Evolutionary conservation across 2,113 vertebrate genomes (phyloP), one percentile per base, ranked within the genome.

Genomic region (Hystrix cristata): DNA sequence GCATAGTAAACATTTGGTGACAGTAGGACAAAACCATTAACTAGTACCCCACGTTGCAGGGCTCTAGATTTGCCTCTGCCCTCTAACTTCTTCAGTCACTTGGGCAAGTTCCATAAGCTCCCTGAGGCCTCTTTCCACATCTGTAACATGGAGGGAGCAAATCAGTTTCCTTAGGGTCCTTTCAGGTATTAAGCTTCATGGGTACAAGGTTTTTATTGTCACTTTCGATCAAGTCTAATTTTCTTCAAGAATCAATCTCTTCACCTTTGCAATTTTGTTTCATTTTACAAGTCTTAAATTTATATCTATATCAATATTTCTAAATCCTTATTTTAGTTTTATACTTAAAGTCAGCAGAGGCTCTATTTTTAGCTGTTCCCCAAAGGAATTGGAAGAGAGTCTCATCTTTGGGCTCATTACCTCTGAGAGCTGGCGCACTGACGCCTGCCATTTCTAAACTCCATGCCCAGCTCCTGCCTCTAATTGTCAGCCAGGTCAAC

Each of bases 391-490:
- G 69, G 19, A 91, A 76, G 46, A 95, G n/a, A 53, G 7, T 53
- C 67, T 96, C 67, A 16, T 95, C 60, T 72, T 57, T 95, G 92
- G 92, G 90, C 90, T 98, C 95, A 97, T 97, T 97, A 95, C 92
- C 53, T 95, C 87, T 67, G 86, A 94, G 90, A 97, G 84, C 55
- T 65, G 48, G 87, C n/a, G 95, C 95, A 96, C 94, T 88, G 87
- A 85, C 64, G 84, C 95, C 64, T 94, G 90, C 90, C 87, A 53
- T 94, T 94, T 95, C 60, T 53, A 62, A 8, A 94, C 46, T 86
- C 59, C 2, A 1, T 83, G 71, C 81, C 71, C 48, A 69, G 25
- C n/a, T 96, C 59, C 94, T 96, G 87, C 90, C 79, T 95, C 29
- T 87, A 95, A 95, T 71, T 97, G 96, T 97, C 94, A 96, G 57